phyloP scores from a whole-genome alignment of 2,888 invertebrate genomes.

The Acholoe squamosa region DNA sequence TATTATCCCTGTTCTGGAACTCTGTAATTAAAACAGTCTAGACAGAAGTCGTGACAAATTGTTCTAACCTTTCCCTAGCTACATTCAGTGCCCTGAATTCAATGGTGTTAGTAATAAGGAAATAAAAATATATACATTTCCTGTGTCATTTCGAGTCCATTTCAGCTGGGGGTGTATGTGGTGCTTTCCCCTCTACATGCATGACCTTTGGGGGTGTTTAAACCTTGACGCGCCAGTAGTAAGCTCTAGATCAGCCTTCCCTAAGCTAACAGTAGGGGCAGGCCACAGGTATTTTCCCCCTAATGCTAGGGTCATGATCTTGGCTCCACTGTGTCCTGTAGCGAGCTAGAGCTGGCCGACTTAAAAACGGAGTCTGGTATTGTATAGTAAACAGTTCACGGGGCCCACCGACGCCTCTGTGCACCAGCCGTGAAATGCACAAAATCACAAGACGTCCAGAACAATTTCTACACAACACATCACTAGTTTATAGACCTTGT shows the following conservation, averaged over 20 bases:
- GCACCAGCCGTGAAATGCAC: conserved; percentile 26
- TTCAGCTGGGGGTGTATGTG: not conserved
- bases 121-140: not conserved
- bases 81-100: not conserved
- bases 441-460: conserved; percentile 34
- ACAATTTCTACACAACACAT: conserved; percentile 6
- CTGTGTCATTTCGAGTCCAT: not conserved
- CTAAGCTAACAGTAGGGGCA: conserved; percentile 2
- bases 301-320: conserved; percentile 47
- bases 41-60: too few relatives aligned
- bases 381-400: conserved; percentile 9
- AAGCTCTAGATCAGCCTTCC: not conserved
- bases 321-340: conserved; percentile 39
- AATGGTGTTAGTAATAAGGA: too few relatives aligned
- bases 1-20: too few relatives aligned
- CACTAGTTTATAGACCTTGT: not conserved
- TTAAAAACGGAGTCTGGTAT: conserved; percentile 29
- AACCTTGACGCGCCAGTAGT: not conserved
- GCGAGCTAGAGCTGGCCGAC: not conserved
- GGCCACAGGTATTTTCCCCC: not conserved
- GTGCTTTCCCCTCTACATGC: conserved; percentile 19
- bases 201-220: conserved; percentile 33
- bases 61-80: not conserved
- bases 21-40: too few relatives aligned
- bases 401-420: not conserved